Percentiles rank a stretch among this genome's conserved stretches.
phyloP scores from a whole-genome alignment of 2,113 vertebrate species.

The Lamprologus callipterus region DNA sequence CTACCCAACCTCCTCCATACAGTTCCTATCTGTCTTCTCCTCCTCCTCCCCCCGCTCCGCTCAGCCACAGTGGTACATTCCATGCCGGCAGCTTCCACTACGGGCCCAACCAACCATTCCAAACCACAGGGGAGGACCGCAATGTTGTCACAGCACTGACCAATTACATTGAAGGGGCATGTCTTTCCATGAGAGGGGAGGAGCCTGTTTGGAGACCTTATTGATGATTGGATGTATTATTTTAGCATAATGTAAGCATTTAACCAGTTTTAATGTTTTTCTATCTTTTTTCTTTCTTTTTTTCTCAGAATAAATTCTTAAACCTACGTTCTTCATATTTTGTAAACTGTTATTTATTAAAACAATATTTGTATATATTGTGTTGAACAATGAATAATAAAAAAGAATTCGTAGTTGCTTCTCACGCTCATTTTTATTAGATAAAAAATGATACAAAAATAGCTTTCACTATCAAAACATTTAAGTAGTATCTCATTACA shows the following conservation, averaged over 20 bases:
- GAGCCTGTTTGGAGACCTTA: conserved; percentile 66
- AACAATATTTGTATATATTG: neutral
- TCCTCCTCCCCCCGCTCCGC: neutral
- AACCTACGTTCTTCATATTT: neutral
- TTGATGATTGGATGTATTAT: neutral
- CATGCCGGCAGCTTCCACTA: conserved; percentile 32
- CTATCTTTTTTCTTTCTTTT: neutral
- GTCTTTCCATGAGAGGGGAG: conserved; percentile 49
- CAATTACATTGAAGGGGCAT: conserved; percentile 52
- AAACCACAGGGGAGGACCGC: conserved; percentile 42
- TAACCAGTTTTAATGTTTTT: neutral
- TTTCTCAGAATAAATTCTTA: fast-evolving
- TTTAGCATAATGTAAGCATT: neutral
- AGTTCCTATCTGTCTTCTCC: conserved; percentile 36
- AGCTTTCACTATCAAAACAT: neutral
- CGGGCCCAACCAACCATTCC: conserved; percentile 33
- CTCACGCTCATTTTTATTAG: fast-evolving
- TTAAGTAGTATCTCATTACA: neutral
- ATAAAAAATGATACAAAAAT: neutral
- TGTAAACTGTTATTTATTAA: neutral
- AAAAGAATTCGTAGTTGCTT: fast-evolving
- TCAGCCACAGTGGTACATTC: conserved; percentile 38
- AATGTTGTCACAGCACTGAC: neutral
- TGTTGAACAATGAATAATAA: neutral
- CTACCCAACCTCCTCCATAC: conserved; percentile 19